Base-by-base conservation (phyloP, 2,797 vertebrate genomes). In the Nannoperca australis region DNA sequence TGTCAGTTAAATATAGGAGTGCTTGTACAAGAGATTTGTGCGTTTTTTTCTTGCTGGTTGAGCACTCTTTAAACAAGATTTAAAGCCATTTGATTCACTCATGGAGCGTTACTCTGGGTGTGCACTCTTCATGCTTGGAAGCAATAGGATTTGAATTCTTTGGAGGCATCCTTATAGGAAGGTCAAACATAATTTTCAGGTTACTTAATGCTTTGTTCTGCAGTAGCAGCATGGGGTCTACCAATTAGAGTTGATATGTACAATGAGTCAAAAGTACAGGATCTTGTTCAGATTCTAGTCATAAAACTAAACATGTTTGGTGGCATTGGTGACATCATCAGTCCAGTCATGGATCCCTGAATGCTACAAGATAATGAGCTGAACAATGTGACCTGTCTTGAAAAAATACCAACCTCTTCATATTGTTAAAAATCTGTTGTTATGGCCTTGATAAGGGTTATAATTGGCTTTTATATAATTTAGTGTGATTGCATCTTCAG, bases 121-220 rank as follows among this genome's bases (percentile, higher is more conserved):
- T 66, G 62, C 58, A 59, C 58, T 76, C 70, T 76, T 71, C 70
- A 78, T 76, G 70, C 85, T 83, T 64, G 45, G 49, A 64, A 76
- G 71, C 38, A 82, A 76, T 9, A 64, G 60, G 60, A 72, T 71
- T 85, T 85, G 47, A 83, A 87, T 83, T 79, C 69, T 78, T 75
- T 9, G 0, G 74, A 84, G 78, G 76, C 34, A 69, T 67, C 56
- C 44, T 64, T 79, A 83, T 55, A 63, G 56, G 63, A 78, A 84
- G 73, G 79, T 73, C 73, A 88, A 83, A 77, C 54, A 44, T 45
- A 61, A 80, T 62, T 80, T 69, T 77, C 64, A 66, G 49, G 76
- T 79, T 75, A 70, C 59, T 44, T 66, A 17, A 60, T 42, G 68
- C 47, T 64, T 73, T 71, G 66, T 47, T 73, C 55, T 58, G 38